Evolutionary conservation across 1,140 invertebrate species (phyloP), one percentile per base, ranked within the genome.

Genomic region (Ips nitidus): DNA sequence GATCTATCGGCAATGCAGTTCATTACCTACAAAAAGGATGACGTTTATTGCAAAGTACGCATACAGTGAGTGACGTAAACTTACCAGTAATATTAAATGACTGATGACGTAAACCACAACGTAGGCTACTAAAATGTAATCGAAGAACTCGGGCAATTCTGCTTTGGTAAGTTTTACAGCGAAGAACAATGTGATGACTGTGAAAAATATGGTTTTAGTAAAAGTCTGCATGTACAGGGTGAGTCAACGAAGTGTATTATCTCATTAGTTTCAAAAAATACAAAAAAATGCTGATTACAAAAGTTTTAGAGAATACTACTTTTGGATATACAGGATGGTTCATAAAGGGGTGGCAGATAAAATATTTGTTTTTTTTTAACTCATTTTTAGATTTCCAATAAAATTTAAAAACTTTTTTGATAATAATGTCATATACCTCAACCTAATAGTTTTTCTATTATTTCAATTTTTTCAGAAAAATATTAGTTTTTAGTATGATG

Each of bases 171-270:
- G 82, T 73, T 89, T 87, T 36, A 94, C 90, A 43, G 95, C 92
- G 76, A 98, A 92, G 86, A 98, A 98, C 74, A 98, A 93, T 60
- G 94, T 91, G 4, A 94, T 88, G 83, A 98, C 94, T 97, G 83
- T 38, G 87, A 87, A 76, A 75, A 77, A 52, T 8, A 56, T 22
- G 1, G 40, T 37, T 39, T 52, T 52, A 39, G 7, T 42, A 2
- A 1, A 36, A 72, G 3, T 62, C n/a, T 47, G n/a, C n/a, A 22
- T 22, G 22, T 22, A 22, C 22, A 0, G 22, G 22, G 22, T 22
- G 22, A 22, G 22, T 22, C 22, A 22, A 22, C 22, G 0, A 22
- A 22, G 22, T 22, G 22, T 22, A 22, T 22, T 22, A 22, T 22
- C 22, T 22, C 22, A 22, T 22, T 22, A 22, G 22, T 22, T 22